phyloP scores from a whole-genome alignment of 2,888 invertebrate genomes.

The Drosophila hamatofila region DNA sequence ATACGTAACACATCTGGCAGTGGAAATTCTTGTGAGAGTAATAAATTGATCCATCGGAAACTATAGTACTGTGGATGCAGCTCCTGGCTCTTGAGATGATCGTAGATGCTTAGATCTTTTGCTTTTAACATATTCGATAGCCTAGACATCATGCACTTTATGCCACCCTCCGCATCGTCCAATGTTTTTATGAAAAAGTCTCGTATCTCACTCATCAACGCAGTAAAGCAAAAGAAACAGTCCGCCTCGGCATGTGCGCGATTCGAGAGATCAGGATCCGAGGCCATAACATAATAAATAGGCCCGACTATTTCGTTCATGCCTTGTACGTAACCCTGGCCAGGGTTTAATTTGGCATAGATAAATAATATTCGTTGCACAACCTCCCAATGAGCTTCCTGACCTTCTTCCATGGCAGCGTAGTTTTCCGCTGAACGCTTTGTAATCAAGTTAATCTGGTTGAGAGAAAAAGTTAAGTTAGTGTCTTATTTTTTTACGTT shows the following conservation, averaged over 20 bases:
- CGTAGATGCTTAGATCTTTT: slow-evolving; percentile 92
- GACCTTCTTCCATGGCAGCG: slow-evolving; percentile 93
- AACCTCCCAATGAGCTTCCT: slow-evolving; percentile 99
- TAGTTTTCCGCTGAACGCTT: slow-evolving; percentile 93
- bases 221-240: slow-evolving; percentile 99
- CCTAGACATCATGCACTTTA: slow-evolving; percentile 94
- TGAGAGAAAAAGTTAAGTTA: neutral
- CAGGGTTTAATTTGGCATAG: slow-evolving; percentile 99
- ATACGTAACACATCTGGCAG: slow-evolving; percentile 98
- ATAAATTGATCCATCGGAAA: slow-evolving; percentile 97
- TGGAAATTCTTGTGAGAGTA: slow-evolving; percentile 98
- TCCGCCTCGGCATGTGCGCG: slow-evolving; percentile 98
- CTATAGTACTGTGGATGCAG: slow-evolving; percentile 98
- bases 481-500: neutral
- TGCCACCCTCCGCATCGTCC: slow-evolving; percentile 96
- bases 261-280: slow-evolving; percentile 92
- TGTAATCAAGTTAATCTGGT: slow-evolving; percentile 89
- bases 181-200: slow-evolving; percentile 98
- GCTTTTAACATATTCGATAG: slow-evolving; percentile 91
- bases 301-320: slow-evolving; percentile 99
- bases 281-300: slow-evolving; percentile 98
- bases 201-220: slow-evolving; percentile 98
- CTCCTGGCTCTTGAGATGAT: slow-evolving; percentile 92
- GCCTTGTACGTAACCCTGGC: slow-evolving; percentile 98
- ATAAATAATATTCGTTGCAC: slow-evolving; percentile 98